Evolutionary conservation across 2,797 vertebrate species (phyloP).

Genomic region (Thunnus albacares): DNA sequence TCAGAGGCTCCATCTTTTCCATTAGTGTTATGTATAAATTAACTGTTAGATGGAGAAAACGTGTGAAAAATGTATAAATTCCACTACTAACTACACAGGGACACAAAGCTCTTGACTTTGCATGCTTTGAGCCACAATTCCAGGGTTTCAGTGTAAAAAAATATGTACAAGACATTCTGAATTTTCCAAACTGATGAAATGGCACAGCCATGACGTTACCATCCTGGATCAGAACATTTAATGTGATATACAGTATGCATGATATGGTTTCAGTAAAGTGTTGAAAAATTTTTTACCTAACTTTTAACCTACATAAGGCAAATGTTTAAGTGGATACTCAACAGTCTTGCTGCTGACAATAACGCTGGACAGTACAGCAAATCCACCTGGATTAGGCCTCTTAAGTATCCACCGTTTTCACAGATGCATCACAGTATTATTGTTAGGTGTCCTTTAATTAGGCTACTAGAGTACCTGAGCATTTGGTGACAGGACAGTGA

Average conservation of each 20-base stretch:
- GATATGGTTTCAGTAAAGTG: neutral
- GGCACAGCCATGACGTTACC: neutral
- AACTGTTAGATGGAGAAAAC: neutral
- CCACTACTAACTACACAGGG: neutral
- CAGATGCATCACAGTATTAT: slow-evolving; percentile 19
- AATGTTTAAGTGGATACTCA: neutral
- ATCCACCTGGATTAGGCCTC: neutral
- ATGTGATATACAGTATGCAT: neutral
- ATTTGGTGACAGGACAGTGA: slow-evolving; percentile 47
- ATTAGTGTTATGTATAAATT: neutral
- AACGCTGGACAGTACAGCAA: neutral
- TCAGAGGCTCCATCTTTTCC: neutral
- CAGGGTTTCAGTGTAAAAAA: neutral
- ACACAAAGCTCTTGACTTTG: neutral
- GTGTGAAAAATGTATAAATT: no score
- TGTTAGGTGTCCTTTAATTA: slow-evolving; percentile 55
- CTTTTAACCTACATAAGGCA: neutral
- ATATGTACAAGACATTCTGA: neutral
- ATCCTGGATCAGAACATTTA: neutral
- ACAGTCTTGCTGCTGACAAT: neutral
- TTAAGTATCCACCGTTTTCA: slow-evolving; percentile 2
- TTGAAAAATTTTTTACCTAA: neutral
- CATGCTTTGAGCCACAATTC: neutral
- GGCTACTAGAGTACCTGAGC: slow-evolving; percentile 17
- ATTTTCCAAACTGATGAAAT: neutral